Conservation (phyloP, 2,888 invertebrate species). For the Odontomyia ornata region DNA sequence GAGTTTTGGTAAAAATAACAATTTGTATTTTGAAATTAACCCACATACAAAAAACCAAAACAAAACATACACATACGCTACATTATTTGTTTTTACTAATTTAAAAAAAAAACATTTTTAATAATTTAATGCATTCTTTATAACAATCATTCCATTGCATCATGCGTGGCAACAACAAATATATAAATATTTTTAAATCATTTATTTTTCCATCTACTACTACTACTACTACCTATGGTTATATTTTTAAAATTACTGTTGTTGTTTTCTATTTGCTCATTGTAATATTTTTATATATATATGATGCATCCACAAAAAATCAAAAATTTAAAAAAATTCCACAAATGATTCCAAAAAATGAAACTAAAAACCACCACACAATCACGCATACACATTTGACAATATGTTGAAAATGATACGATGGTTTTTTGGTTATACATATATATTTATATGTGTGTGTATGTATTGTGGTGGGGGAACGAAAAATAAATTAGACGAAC, state of each 20-base stretch:
- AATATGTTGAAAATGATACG: background rate
- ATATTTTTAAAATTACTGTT: conserved; percentile 1
- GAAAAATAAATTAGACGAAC: conserved; percentile 59
- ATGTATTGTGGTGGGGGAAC: conserved; percentile 10
- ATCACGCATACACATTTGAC: conserved; percentile 1
- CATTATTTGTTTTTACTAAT: conserved; percentile 1
- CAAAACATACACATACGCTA: background rate
- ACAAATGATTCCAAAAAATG: conserved; percentile 29
- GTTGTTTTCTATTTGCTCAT: conserved; percentile 32
- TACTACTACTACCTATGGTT: background rate
- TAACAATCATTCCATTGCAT: conserved; percentile 28
- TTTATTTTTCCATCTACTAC: too few species aligned
- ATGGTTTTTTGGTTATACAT: background rate
- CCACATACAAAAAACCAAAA: background rate
- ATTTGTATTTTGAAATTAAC: background rate
- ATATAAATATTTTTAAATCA: background rate
- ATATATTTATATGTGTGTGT: conserved; percentile 1
- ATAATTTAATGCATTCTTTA: background rate
- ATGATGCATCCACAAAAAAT: conserved; percentile 44
- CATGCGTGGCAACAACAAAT: conserved; percentile 27
- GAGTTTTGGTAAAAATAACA: conserved; percentile 4
- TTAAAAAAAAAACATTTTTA: background rate
- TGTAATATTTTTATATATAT: conserved; percentile 4
- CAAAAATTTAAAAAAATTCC: conserved; percentile 16
- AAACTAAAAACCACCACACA: conserved; percentile 22